phyloP scores from a whole-genome alignment of 2,113 vertebrate species.

The Paracanthobrama guichenoti region DNA sequence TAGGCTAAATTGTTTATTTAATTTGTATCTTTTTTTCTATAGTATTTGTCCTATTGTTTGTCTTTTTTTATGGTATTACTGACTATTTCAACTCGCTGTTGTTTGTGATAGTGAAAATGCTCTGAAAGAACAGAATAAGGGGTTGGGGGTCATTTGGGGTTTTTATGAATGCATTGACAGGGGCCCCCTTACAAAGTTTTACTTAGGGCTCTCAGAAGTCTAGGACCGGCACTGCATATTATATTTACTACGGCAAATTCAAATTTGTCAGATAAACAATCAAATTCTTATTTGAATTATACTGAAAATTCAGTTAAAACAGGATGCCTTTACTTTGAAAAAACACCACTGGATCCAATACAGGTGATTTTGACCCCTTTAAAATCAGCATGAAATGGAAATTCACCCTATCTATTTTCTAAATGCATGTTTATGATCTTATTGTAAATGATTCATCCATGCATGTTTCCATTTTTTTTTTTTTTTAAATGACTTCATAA shows the following conservation, averaged over 20 bases:
- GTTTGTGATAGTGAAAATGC: no score
- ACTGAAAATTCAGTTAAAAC: neutral
- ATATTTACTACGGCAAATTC: neutral
- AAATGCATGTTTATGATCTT: neutral
- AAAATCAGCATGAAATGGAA: neutral
- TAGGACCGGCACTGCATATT: neutral
- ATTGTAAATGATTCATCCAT: neutral
- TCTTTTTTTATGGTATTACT: no score
- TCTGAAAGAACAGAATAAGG: no score
- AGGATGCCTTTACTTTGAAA: neutral
- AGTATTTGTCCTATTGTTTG: no score
- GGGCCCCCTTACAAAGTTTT: no score
- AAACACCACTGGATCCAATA: neutral
- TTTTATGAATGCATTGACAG: no score
- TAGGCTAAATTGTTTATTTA: no score
- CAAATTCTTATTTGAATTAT: no score
- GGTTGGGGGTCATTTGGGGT: no score
- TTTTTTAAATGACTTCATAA: neutral
- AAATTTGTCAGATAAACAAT: neutral
- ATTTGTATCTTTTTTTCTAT: no score
- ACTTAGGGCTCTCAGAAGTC: no score
- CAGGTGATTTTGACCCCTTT: neutral
- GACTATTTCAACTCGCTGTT: no score
- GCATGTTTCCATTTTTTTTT: neutral
- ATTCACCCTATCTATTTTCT: neutral